phyloP scores from a whole-genome alignment of 92 coral and sea anemone genomes.

The Meandrina meandrites region DNA sequence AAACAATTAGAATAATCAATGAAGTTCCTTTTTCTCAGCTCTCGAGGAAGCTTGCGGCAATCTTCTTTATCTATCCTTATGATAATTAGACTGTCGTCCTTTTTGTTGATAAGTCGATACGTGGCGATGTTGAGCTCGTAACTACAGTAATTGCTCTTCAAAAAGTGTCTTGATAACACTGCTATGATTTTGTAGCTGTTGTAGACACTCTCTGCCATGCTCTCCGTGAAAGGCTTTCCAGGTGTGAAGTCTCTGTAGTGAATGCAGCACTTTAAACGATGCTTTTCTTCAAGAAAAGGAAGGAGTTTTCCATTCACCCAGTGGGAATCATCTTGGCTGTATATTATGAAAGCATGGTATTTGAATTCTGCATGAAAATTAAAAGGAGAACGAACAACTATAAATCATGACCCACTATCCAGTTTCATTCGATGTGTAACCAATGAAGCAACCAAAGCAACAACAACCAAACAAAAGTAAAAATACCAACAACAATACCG shows the following conservation, averaged over 20 bases:
- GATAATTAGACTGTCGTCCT: conserved; percentile 10
- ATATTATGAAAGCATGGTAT: conserved; percentile 30
- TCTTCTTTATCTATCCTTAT: conserved; percentile 18
- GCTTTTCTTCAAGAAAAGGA: conserved; percentile 13
- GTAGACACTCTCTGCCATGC: conserved; percentile 22
- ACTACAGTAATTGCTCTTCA: conserved; percentile 17
- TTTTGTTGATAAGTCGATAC: conserved; percentile 4
- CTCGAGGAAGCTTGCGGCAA: neutral
- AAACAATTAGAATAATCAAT: conserved; percentile 6
- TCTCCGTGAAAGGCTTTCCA: conserved; percentile 14
- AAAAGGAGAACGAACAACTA: neutral
- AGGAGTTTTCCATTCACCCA: conserved; percentile 4
- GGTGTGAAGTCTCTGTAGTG: conserved; percentile 38
- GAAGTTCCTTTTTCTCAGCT: neutral
- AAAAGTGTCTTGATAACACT: conserved; percentile 17
- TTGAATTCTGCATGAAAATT: neutral
- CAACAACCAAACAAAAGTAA: too few species aligned
- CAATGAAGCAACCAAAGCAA: too few species aligned
- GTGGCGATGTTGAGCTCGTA: conserved; percentile 20
- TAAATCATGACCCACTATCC: too few species aligned
- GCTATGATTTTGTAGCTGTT: conserved; percentile 33
- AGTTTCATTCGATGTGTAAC: too few species aligned
- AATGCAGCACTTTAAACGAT: conserved; percentile 16
- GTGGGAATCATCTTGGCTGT: neutral
- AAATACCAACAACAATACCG: too few species aligned